A percentile compares a stretch with the other conserved stretches of the same genome.
Conservation (phyloP, 2,888 invertebrate genomes). For the Malthinus seriepunctatus region DNA sequence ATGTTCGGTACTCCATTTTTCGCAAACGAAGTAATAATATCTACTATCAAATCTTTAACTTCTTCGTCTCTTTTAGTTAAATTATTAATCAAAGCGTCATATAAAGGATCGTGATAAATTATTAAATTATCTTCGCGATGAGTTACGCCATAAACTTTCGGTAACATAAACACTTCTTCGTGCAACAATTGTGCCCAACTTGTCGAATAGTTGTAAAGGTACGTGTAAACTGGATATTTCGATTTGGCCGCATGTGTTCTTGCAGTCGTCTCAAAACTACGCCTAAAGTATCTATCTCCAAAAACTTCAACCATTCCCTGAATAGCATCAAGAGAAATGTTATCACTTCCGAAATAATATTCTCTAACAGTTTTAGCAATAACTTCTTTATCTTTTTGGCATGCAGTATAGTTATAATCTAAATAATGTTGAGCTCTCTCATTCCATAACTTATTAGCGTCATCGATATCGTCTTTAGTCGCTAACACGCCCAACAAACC, state of each 20-base stretch:
- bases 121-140: background rate
- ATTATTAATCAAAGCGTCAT: background rate
- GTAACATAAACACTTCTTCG: background rate
- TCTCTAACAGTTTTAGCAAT: background rate
- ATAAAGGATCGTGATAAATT: background rate
- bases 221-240: conserved; percentile 2
- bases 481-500: conserved; percentile 61
- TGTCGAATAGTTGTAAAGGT: conserved; percentile 4
- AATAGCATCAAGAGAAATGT: background rate
- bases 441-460: background rate
- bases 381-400: background rate
- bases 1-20: background rate
- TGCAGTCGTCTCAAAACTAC: background rate
- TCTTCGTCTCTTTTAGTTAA: conserved; percentile 2
- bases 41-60: conserved; percentile 5
- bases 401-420: background rate
- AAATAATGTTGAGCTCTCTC: background rate
- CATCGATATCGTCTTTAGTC: background rate
- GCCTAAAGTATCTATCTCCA: conserved; percentile 7
- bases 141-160: background rate
- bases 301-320: background rate
- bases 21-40: conserved; percentile 5
- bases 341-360: conserved; percentile 1
- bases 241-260: background rate
- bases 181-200: background rate